Percentiles rank a stretch among this genome's conserved stretches.
Conservation (phyloP, 2,113 vertebrate species). For the Megatriorchis doriae region DNA sequence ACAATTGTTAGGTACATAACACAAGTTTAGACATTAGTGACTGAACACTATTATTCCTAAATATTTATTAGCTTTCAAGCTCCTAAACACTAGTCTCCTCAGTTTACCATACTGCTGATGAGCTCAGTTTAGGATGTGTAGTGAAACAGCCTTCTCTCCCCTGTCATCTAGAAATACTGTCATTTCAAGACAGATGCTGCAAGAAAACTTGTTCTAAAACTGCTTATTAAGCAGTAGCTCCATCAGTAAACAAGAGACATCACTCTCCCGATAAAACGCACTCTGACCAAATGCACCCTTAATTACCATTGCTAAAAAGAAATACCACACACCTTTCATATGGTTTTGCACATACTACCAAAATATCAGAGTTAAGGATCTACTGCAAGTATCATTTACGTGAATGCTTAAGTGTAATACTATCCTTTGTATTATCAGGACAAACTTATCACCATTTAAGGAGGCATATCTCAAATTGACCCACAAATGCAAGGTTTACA, state of each 20-base stretch:
- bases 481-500: not conserved
- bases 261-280: not conserved
- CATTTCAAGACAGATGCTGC: not conserved
- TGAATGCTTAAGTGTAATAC: not conserved
- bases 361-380: not conserved
- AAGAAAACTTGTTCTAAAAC: not conserved
- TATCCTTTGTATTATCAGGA: not conserved
- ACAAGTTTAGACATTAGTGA: not conserved
- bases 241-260: not conserved
- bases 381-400: not conserved
- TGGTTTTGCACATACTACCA: not conserved
- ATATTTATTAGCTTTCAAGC: not conserved
- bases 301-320: not conserved
- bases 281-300: not conserved
- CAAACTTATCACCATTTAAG: not conserved
- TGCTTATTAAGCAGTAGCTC: not conserved
- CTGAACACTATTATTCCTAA: not conserved
- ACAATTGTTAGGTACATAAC: not conserved
- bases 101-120: not conserved
- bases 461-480: not conserved
- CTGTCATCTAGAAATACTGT: too few relatives aligned
- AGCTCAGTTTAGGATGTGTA: not conserved
- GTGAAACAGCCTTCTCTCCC: not conserved
- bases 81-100: not conserved
- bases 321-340: too few relatives aligned